These are phyloP conservation scores for Hylomyscus alleni DNA, from an alignment of 2,797 vertebrate species.

Conservation along the genomic window DNA sequence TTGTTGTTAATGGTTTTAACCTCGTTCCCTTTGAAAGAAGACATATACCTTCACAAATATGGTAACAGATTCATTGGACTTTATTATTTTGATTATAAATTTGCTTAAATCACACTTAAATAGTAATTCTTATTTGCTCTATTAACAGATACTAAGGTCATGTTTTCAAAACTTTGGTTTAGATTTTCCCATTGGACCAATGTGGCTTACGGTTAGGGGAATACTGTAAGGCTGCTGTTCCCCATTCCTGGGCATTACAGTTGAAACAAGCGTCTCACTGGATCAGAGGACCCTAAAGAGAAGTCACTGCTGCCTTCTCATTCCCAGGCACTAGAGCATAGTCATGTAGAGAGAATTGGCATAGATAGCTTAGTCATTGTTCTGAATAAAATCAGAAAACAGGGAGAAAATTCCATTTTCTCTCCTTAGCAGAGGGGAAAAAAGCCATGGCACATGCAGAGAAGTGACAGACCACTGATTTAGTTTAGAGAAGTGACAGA, in stretches of 20 bases:
- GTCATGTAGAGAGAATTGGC: background rate
- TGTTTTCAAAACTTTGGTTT: slow-evolving; percentile 19
- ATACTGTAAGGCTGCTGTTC: background rate
- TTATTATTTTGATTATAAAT: slow-evolving; percentile 21
- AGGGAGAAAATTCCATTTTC: background rate
- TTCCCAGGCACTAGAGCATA: background rate
- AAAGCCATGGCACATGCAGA: background rate
- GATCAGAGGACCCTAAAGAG: slow-evolving; percentile 1
- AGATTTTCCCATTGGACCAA: slow-evolving; percentile 37
- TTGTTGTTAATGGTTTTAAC: slow-evolving; percentile 36
- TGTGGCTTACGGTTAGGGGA: background rate
- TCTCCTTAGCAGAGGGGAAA: background rate
- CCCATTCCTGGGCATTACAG: background rate
- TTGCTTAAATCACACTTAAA: background rate
- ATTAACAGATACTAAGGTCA: background rate
- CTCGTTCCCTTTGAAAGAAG: slow-evolving; percentile 43
- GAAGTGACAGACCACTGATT: background rate
- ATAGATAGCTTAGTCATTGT: background rate
- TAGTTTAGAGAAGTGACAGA: too few species aligned
- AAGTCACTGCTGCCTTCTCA: slow-evolving; percentile 22
- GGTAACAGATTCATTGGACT: slow-evolving; percentile 23
- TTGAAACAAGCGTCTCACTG: slow-evolving; percentile 1
- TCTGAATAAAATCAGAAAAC: slow-evolving; percentile 45
- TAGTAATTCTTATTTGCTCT: slow-evolving; percentile 33
- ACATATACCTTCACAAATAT: slow-evolving; percentile 34